A percentile compares a stretch with the other conserved stretches of the same genome.
Conservation (phyloP, 2,113 vertebrate genomes). For the Hippocampus comes region DNA sequence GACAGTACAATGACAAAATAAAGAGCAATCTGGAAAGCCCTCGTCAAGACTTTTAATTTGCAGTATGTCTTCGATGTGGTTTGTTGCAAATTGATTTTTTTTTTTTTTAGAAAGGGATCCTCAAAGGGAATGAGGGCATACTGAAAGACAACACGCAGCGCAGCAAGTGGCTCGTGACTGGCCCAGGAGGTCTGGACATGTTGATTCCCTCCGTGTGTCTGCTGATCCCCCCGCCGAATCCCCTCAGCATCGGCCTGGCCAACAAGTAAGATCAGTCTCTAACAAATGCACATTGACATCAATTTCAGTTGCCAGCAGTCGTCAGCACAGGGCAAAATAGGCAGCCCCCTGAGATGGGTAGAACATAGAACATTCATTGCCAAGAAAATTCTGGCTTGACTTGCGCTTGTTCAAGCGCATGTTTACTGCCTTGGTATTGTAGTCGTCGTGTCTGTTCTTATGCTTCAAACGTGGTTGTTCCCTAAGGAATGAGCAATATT, state of each 20-base stretch:
- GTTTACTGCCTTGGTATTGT: neutral
- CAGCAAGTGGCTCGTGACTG: constrained; percentile 95
- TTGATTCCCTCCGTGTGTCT: constrained; percentile 90
- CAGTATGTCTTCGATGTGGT: neutral
- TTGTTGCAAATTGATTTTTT: neutral
- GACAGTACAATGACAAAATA: neutral
- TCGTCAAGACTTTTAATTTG: neutral
- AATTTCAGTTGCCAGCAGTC: too few relatives aligned
- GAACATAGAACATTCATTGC: too few relatives aligned
- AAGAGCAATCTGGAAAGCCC: neutral
- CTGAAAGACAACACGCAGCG: constrained; percentile 92
- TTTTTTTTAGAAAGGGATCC: constrained; percentile 80
- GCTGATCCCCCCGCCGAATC: constrained; percentile 90
- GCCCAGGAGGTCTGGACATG: constrained; percentile 94
- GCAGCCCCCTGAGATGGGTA: too few relatives aligned
- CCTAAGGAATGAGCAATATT: constrained; percentile 90
- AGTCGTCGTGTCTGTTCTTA: neutral
- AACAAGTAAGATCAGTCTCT: constrained; percentile 77
- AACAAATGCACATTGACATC: too few relatives aligned
- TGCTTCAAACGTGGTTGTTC: neutral
- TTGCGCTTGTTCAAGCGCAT: neutral
- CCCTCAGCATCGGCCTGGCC: constrained; percentile 83
- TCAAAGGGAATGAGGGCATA: constrained; percentile 89
- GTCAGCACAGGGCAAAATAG: too few relatives aligned
- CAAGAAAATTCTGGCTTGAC: too few relatives aligned